A percentile compares a stretch with the other conserved stretches of the same genome.
Evolutionary conservation across 2,888 invertebrate species (phyloP).

Genomic region (Meliscaeva auricollis): DNA sequence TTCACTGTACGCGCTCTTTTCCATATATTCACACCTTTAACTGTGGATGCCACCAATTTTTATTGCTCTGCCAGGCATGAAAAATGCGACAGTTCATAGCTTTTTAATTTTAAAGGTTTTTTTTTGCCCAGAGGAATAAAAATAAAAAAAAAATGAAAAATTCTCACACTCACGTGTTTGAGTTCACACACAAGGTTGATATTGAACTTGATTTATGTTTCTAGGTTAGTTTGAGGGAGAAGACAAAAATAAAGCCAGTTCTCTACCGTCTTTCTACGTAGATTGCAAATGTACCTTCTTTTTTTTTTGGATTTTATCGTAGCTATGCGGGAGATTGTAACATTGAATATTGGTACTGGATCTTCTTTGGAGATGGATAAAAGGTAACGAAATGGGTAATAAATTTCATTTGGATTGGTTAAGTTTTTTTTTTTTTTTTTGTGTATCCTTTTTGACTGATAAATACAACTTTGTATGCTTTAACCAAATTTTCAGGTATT

Average conservation of each 20-base stretch:
- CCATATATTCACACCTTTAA: background rate
- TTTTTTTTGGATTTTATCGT: background rate
- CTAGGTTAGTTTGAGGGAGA: background rate
- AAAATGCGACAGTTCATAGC: slow-evolving; percentile 50
- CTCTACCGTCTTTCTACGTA: background rate
- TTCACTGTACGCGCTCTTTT: background rate
- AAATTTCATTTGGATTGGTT: slow-evolving; percentile 36
- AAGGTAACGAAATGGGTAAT: slow-evolving; percentile 11
- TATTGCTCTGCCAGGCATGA: slow-evolving; percentile 35
- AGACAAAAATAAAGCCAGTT: no score
- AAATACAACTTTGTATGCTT: slow-evolving; percentile 6
- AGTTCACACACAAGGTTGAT: slow-evolving; percentile 13
- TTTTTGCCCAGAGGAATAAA: background rate
- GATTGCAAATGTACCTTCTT: background rate
- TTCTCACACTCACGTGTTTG: slow-evolving; percentile 11
- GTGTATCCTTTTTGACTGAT: background rate
- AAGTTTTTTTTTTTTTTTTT: slow-evolving; percentile 11
- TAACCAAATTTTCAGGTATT: slow-evolving; percentile 12
- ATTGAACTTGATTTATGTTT: slow-evolving; percentile 43
- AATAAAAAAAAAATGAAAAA: slow-evolving; percentile 1
- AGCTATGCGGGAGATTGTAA: background rate
- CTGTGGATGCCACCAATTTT: slow-evolving; percentile 45
- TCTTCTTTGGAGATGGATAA: slow-evolving; percentile 13
- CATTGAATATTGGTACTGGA: slow-evolving; percentile 15
- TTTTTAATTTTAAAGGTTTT: slow-evolving; percentile 37